Percentiles rank a stretch among this genome's conserved stretches.
These are phyloP conservation scores for Dorcus hopei DNA, from an alignment of 2,888 invertebrate genomes.

Conservation along the genomic window DNA sequence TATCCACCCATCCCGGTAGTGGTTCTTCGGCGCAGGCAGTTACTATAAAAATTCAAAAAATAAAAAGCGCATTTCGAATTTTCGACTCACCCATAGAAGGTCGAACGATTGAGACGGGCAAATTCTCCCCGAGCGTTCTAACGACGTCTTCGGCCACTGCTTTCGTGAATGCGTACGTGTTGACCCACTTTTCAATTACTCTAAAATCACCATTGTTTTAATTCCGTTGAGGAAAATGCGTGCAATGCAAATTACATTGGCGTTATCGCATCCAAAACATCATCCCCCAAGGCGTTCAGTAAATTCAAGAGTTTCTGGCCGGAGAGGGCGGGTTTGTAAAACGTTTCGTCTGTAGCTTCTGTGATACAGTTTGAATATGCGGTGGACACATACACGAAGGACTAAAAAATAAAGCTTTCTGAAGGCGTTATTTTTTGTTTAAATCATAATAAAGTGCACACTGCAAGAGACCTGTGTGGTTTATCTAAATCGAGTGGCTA, in stretches of 20 bases:
- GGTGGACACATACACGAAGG: constrained; percentile 61
- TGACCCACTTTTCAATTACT: not conserved
- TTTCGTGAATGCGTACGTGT: not conserved
- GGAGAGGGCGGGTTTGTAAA: constrained; percentile 48
- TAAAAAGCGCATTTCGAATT: not conserved
- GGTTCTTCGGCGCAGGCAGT: constrained; percentile 70
- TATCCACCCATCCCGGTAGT: constrained; percentile 84
- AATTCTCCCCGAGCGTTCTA: constrained; percentile 48
- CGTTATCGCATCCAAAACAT: constrained; percentile 38
- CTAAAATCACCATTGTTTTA: not conserved
- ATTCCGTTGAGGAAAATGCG: not conserved
- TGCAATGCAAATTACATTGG: constrained; percentile 33
- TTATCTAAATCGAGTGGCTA: no score
- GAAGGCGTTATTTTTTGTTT: no score
- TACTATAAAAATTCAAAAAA: constrained; percentile 43
- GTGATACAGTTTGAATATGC: constrained; percentile 64
- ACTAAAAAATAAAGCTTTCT: constrained; percentile 37
- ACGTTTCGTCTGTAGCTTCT: constrained; percentile 53
- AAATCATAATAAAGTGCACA: no score
- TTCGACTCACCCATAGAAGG: constrained; percentile 58
- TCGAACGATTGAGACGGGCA: constrained; percentile 66
- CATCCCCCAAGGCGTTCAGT: constrained; percentile 48
- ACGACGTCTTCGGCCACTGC: not conserved
- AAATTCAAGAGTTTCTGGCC: constrained; percentile 44
- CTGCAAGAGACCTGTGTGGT: no score